Conservation (phyloP, 2,113 vertebrate species). For the Gymnarchus niloticus region DNA sequence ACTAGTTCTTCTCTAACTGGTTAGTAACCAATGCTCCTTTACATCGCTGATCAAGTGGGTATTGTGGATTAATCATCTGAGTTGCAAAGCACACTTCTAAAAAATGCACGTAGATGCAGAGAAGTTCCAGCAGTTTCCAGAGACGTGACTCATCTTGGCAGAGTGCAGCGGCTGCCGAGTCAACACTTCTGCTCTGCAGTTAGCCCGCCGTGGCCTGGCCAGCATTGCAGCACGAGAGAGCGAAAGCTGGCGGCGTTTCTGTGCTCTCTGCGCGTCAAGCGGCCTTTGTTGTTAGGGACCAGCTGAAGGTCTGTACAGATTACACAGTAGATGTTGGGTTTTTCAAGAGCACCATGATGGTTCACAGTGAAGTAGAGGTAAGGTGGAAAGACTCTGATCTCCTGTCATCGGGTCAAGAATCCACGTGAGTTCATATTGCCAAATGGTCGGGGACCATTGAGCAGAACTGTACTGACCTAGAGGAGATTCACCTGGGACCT, state of each 20-base stretch:
- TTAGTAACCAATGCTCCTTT: neutral
- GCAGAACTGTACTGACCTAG: neutral
- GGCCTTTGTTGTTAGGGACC: neutral
- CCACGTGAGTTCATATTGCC: neutral
- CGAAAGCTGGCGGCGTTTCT: neutral
- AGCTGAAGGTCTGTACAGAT: neutral
- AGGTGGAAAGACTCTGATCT: neutral
- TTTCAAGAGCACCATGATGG: neutral
- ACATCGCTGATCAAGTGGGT: neutral
- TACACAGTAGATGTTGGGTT: neutral
- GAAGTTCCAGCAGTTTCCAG: neutral
- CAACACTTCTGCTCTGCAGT: constrained; percentile 40
- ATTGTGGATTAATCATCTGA: neutral
- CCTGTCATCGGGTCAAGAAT: neutral
- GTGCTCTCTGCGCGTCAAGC: neutral
- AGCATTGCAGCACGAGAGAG: constrained; percentile 7
- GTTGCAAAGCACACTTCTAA: neutral
- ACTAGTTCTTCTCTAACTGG: neutral
- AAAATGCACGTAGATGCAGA: neutral
- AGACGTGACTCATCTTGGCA: constrained; percentile 22
- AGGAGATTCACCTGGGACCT: neutral
- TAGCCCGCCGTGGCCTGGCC: constrained; percentile 26
- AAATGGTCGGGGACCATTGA: neutral
- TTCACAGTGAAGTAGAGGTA: neutral
- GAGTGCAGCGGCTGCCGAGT: constrained; percentile 38